phyloP scores from a whole-genome alignment of 2,113 vertebrate genomes.

The Panthera uncia region DNA sequence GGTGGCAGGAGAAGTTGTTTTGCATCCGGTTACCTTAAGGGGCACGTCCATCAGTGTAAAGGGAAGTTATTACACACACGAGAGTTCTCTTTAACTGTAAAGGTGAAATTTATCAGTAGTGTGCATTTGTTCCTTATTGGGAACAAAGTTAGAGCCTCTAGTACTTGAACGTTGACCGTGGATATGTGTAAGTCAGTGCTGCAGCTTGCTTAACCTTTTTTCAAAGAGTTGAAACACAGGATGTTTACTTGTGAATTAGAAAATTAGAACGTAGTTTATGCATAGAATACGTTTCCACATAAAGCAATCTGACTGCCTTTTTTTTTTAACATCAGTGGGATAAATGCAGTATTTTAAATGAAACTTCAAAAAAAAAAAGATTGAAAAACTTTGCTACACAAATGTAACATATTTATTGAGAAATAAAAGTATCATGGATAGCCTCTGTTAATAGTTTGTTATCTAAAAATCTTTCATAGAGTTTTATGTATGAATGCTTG shows the following conservation, averaged over 20 bases:
- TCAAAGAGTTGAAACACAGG: not conserved
- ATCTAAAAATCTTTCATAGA: not conserved
- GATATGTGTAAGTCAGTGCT: not conserved
- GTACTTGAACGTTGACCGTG: not conserved
- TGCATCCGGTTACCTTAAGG: not conserved
- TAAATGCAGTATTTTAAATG: constrained; percentile 19
- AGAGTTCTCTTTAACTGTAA: not conserved
- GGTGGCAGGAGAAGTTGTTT: not conserved
- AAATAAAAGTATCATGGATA: not conserved
- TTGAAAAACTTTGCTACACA: not conserved
- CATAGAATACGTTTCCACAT: not conserved
- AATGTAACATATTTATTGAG: not conserved
- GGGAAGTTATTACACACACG: not conserved
- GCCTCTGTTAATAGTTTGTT: not conserved
- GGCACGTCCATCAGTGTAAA: not conserved
- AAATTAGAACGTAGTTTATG: not conserved
- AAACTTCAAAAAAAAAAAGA: not conserved
- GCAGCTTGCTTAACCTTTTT: not conserved
- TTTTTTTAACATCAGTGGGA: not conserved
- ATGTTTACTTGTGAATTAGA: not conserved
- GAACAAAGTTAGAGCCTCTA: not conserved
- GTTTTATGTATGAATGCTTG: not conserved
- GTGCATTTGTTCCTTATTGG: not conserved
- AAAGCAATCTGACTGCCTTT: not conserved
- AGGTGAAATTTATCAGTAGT: not conserved